These are phyloP conservation scores for Rhea pennata DNA, from an alignment of 2,113 vertebrate genomes.

Conservation along the genomic window DNA sequence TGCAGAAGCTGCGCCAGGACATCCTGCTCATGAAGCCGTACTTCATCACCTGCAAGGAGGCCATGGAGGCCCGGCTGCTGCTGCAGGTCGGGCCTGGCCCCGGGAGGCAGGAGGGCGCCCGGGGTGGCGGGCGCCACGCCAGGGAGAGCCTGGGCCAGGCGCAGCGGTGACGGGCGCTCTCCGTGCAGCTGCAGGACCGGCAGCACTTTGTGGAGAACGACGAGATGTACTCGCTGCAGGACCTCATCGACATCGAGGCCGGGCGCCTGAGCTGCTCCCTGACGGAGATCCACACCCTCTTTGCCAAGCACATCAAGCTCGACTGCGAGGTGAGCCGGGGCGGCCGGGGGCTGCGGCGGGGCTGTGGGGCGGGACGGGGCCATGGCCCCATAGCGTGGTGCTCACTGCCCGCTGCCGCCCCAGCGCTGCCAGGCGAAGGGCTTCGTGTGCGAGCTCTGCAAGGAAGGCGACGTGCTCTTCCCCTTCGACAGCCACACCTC, in stretches of 20 bases:
- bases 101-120: not conserved
- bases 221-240: slow-evolving; percentile 98
- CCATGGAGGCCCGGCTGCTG: slow-evolving; percentile 93
- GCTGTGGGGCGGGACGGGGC: not conserved
- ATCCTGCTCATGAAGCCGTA: slow-evolving; percentile 98
- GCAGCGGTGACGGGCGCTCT: fast-evolving
- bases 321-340: slow-evolving; percentile 90
- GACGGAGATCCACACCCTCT: slow-evolving; percentile 94
- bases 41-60: slow-evolving; percentile 97
- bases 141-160: fast-evolving
- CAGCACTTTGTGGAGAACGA: slow-evolving; percentile 99
- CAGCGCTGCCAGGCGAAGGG: slow-evolving; percentile 98
- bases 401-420: not conserved
- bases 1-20: slow-evolving; percentile 95
- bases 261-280: slow-evolving; percentile 93
- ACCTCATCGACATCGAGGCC: slow-evolving; percentile 90
- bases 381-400: fast-evolving
- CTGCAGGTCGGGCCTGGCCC: slow-evolving; percentile 81
- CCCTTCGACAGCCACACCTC: slow-evolving; percentile 99
- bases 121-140: not conserved
- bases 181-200: slow-evolving; percentile 90
- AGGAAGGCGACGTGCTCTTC: slow-evolving; percentile 95
- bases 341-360: fast-evolving
- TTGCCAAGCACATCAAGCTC: slow-evolving; percentile 98
- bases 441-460: slow-evolving; percentile 97